Percentiles rank a stretch among this genome's conserved stretches.
Conservation (phyloP, 2,797 vertebrate species). For the Alosa sapidissima region DNA sequence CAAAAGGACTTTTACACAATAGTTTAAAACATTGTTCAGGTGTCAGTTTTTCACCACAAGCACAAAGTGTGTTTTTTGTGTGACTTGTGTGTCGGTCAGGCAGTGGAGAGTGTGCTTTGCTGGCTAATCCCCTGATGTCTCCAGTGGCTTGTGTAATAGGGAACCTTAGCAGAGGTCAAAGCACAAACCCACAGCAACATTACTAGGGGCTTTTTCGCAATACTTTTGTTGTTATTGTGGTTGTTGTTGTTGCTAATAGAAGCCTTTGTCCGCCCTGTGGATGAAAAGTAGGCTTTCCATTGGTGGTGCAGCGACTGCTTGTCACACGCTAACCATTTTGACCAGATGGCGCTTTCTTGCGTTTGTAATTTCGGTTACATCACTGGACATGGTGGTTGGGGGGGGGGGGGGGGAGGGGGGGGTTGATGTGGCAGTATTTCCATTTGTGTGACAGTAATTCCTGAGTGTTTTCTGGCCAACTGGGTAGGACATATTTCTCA, state of each 20-base stretch:
- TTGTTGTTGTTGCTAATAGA: neutral
- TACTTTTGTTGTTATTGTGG: neutral
- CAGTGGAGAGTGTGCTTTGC: neutral
- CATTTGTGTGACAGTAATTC: conserved; percentile 8
- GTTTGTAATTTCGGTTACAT: conserved; percentile 14
- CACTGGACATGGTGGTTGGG: neutral
- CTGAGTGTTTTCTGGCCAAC: conserved; percentile 44
- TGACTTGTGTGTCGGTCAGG: neutral
- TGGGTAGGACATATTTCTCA: conserved; percentile 56
- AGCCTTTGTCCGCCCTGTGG: neutral
- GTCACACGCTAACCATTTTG: neutral
- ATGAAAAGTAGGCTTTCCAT: neutral
- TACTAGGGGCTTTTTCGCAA: neutral
- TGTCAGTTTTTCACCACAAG: neutral
- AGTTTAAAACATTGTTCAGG: neutral
- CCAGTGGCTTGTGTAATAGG: neutral
- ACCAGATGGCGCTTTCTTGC: neutral
- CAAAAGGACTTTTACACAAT: neutral
- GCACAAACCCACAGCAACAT: neutral
- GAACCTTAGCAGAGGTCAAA: neutral
- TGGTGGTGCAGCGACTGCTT: neutral
- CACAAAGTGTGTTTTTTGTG: neutral
- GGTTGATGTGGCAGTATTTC: neutral
- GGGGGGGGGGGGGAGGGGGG: neutral
- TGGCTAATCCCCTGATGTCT: neutral